These are phyloP conservation scores for Procavia capensis DNA, from an alignment of 2,113 vertebrate genomes.

Conservation along the genomic window DNA sequence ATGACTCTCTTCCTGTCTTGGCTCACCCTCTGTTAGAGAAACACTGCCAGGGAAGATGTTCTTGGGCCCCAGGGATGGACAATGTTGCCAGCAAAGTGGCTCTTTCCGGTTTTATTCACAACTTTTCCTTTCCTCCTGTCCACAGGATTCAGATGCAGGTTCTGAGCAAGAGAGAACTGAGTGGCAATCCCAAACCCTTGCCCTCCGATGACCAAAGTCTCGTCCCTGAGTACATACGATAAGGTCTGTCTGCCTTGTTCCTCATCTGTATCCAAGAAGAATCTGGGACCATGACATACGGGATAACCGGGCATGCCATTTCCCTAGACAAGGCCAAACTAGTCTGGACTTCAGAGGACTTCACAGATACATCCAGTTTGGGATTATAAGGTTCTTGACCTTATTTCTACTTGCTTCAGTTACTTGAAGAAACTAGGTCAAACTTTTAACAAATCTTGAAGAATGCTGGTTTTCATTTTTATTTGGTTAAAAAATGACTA, in stretches of 20 bases:
- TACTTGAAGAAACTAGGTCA: constrained; percentile 9
- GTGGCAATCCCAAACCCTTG: neutral
- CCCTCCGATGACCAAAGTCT: neutral
- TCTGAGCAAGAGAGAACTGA: neutral
- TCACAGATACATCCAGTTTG: neutral
- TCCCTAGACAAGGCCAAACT: neutral
- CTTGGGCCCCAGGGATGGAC: neutral
- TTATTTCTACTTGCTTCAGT: neutral
- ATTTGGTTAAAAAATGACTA: constrained; percentile 19
- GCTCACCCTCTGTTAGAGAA: neutral
- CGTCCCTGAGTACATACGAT: neutral
- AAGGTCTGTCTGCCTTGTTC: neutral
- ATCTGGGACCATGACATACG: neutral
- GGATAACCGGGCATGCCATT: neutral
- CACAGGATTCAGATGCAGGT: neutral
- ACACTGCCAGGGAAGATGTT: neutral
- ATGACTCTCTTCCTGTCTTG: neutral
- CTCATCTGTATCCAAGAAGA: neutral
- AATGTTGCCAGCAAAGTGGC: neutral
- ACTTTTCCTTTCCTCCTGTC: neutral
- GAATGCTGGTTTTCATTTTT: neutral
- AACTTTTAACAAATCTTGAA: constrained; percentile 4
- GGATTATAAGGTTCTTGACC: neutral
- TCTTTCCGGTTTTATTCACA: neutral
- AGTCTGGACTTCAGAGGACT: neutral